Evolutionary conservation across 2,888 invertebrate genomes (phyloP).

Genomic region (Brassicogethes aeneus): DNA sequence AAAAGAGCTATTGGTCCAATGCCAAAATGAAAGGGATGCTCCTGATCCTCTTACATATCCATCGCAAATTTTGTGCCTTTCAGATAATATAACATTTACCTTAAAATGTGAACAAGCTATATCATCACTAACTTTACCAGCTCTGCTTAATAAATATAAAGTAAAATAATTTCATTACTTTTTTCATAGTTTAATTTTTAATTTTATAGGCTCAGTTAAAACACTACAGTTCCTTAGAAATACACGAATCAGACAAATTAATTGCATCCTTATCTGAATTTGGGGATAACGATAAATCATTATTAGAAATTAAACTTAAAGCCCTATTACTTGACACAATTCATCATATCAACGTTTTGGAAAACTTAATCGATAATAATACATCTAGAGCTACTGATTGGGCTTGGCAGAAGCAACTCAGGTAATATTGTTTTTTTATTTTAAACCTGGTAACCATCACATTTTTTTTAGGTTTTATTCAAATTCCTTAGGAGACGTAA

Average conservation of each 20-base stretch:
- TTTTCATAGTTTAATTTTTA: slow-evolving; percentile 12
- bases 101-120: slow-evolving; percentile 77
- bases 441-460: slow-evolving; percentile 1
- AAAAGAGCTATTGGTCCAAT: slow-evolving; percentile 55
- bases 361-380: slow-evolving; percentile 61
- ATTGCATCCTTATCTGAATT: slow-evolving; percentile 14
- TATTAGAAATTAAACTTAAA: slow-evolving; percentile 71
- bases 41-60: slow-evolving; percentile 56
- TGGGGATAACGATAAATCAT: slow-evolving; percentile 20
- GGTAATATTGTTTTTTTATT: slow-evolving; percentile 41
- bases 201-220: slow-evolving; percentile 41
- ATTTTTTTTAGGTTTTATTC: slow-evolving; percentile 56
- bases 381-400: slow-evolving; percentile 66
- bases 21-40: slow-evolving; percentile 44
- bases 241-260: slow-evolving; percentile 24
- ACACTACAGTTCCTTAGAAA: slow-evolving; percentile 43
- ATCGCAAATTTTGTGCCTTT: slow-evolving; percentile 76
- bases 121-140: slow-evolving; percentile 50
- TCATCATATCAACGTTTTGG: slow-evolving; percentile 78
- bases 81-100: slow-evolving; percentile 79
- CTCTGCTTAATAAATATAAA: slow-evolving; percentile 44
- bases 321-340: slow-evolving; percentile 89
- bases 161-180: slow-evolving; percentile 21
- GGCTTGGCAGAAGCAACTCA: slow-evolving; percentile 92
- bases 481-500: slow-evolving; percentile 50